Evolutionary conservation across 1,140 invertebrate genomes (phyloP).

Genomic region (Telenomus remus): DNA sequence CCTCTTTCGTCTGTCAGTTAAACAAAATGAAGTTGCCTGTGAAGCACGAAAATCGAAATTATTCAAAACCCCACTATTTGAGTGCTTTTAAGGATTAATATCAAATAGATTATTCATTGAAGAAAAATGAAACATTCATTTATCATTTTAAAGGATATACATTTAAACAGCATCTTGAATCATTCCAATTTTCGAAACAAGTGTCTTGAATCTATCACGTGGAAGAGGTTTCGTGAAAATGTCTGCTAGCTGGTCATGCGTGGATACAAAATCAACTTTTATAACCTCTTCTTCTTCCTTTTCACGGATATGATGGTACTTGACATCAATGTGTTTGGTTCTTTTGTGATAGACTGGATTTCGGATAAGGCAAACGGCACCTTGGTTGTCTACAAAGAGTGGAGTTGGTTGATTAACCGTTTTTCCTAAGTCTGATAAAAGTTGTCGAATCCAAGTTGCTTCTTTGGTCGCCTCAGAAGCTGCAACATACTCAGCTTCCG

Average conservation of each 20-base stretch:
- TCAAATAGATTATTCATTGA: too few relatives aligned
- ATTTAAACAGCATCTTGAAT: not conserved
- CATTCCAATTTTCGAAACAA: not conserved
- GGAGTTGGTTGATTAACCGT: too few relatives aligned
- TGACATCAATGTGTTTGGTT: not conserved
- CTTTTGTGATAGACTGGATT: too few relatives aligned
- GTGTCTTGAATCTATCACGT: not conserved
- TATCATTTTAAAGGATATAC: not conserved
- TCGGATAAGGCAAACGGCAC: too few relatives aligned
- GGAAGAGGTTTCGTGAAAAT: not conserved
- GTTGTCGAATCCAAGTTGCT: conserved; percentile 7
- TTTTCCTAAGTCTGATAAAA: conserved; percentile 8
- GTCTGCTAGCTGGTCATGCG: not conserved
- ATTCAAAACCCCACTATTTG: not conserved
- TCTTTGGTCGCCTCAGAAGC: conserved; percentile 18
- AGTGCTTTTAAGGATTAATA: not conserved
- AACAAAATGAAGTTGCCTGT: too few relatives aligned
- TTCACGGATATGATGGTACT: not conserved
- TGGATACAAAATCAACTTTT: not conserved
- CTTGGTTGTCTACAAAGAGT: too few relatives aligned
- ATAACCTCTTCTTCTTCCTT: not conserved
- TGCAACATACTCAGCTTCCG: conserved; percentile 14
- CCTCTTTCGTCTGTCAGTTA: too few relatives aligned
- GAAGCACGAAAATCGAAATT: too few relatives aligned
- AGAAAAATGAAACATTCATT: not conserved